These are phyloP conservation scores for Drosophila quinaria DNA, from an alignment of 2,888 invertebrate species.

Conservation along the genomic window DNA sequence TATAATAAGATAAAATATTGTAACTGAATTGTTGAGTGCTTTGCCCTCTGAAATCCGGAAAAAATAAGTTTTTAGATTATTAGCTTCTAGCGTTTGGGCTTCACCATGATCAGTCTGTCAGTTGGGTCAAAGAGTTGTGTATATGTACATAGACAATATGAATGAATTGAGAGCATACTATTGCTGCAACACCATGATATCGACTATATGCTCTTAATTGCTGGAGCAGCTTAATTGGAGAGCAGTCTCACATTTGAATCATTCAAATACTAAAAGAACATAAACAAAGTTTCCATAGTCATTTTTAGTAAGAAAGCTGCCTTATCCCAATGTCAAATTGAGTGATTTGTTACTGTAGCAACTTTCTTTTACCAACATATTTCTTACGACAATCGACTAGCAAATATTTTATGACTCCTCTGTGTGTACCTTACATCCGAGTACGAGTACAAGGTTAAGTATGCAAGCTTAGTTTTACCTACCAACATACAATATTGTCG, in stretches of 20 bases:
- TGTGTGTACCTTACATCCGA: conserved; percentile 27
- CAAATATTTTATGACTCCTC: conserved; percentile 60
- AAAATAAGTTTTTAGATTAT: no score
- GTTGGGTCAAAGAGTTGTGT: no score
- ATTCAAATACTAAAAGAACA: not conserved
- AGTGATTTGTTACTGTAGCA: conserved; percentile 66
- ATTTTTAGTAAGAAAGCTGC: not conserved
- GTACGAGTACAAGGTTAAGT: conserved; percentile 30
- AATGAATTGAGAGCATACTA: no score
- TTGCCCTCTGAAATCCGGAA: no score
- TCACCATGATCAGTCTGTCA: no score
- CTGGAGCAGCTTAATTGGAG: not conserved
- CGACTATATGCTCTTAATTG: not conserved
- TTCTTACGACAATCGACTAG: conserved; percentile 11
- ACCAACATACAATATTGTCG: conserved; percentile 35
- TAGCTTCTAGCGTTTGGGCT: no score
- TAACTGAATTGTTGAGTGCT: no score
- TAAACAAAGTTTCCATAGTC: not conserved
- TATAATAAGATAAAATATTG: not conserved
- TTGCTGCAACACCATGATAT: not conserved
- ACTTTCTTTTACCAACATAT: conserved; percentile 35
- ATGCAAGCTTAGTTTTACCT: conserved; percentile 37
- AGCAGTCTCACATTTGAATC: not conserved
- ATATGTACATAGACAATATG: no score
- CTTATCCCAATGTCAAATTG: conserved; percentile 43